Evolutionary conservation across 2,113 vertebrate species (phyloP).

Genomic region (Cryptomyrus ogoouensis): DNA sequence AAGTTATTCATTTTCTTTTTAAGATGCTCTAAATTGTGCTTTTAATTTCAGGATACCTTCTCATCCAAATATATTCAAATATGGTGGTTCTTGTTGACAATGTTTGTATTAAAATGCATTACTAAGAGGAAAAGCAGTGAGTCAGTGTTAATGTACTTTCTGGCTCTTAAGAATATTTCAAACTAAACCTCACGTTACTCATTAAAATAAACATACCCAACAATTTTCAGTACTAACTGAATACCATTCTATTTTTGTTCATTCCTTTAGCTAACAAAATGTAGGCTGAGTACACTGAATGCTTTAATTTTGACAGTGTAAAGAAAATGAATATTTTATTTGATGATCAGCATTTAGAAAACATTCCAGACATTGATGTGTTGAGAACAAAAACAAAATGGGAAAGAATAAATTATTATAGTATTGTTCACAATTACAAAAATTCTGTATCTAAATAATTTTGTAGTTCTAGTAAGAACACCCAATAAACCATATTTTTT

Average conservation of each 20-base stretch:
- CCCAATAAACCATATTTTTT: neutral
- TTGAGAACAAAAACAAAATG: neutral
- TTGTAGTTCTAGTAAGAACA: neutral
- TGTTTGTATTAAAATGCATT: neutral
- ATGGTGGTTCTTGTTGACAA: neutral
- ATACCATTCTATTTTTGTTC: neutral
- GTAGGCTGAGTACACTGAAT: neutral
- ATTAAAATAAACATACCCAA: neutral
- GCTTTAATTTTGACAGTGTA: neutral
- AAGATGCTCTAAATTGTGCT: neutral
- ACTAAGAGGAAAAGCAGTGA: neutral
- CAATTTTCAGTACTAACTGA: neutral
- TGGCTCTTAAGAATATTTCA: neutral
- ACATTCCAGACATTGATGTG: neutral
- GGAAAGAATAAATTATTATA: neutral
- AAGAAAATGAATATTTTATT: neutral
- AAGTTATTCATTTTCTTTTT: neutral
- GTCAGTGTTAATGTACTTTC: neutral
- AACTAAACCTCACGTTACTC: neutral
- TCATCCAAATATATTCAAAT: slow-evolving; percentile 7
- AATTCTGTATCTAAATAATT: neutral
- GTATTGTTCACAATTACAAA: neutral
- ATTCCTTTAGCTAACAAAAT: neutral
- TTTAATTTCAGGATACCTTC: neutral
- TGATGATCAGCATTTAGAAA: neutral